phyloP scores from a whole-genome alignment of 2,797 vertebrate species.

The Molossus alvarezi region DNA sequence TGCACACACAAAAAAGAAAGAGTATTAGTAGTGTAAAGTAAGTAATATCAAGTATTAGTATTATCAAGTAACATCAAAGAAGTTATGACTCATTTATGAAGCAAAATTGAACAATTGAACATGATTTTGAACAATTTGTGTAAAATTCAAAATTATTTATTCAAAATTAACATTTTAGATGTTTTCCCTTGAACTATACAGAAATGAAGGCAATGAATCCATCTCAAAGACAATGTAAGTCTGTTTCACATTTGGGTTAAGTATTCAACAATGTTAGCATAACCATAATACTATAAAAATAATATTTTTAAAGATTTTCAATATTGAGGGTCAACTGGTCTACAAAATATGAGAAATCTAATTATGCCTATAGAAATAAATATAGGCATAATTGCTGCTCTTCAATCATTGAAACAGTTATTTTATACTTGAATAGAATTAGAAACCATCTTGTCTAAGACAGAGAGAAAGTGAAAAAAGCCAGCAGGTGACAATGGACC shows the following conservation, averaged over 20 bases:
- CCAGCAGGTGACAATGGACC: not conserved
- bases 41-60: not conserved
- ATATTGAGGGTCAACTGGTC: not conserved
- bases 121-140: not conserved
- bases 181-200: not conserved
- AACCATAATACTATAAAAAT: not conserved
- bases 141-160: not conserved
- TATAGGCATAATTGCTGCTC: not conserved
- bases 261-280: not conserved
- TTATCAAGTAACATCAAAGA: not conserved
- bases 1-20: not conserved
- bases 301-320: not conserved
- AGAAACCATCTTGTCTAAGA: not conserved
- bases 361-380: not conserved
- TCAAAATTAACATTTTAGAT: not conserved
- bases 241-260: not conserved
- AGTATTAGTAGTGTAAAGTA: not conserved
- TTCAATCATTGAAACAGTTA: not conserved
- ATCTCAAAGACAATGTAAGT: not conserved
- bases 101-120: not conserved
- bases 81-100: not conserved
- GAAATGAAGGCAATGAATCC: not conserved
- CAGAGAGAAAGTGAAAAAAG: not conserved
- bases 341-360: not conserved
- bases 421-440: not conserved